Percentiles rank a stretch among this genome's conserved stretches.
Evolutionary conservation across 2,797 vertebrate species (phyloP).

Genomic region (Decapterus maruadsi): DNA sequence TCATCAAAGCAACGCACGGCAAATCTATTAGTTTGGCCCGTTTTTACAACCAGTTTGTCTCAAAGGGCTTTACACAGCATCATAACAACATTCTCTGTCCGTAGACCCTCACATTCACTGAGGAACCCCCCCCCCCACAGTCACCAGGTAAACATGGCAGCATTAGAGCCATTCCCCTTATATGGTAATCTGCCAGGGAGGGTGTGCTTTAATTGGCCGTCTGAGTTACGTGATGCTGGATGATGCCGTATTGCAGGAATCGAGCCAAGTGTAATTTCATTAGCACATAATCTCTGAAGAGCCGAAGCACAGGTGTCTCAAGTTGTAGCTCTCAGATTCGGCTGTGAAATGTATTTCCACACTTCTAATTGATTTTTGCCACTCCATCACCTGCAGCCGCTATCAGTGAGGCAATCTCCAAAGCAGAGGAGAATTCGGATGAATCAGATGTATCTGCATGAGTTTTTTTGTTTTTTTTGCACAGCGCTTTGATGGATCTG

Average conservation of each 20-base stretch:
- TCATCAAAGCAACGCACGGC: too few relatives aligned
- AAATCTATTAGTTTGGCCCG: too few relatives aligned
- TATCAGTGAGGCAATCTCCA: conserved; percentile 47
- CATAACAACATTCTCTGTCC: too few relatives aligned
- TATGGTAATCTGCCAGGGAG: background rate
- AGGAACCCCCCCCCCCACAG: too few relatives aligned
- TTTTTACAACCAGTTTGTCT: too few relatives aligned
- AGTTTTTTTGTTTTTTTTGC: conserved; percentile 1
- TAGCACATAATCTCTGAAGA: background rate
- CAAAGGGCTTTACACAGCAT: too few relatives aligned
- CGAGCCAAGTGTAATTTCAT: background rate
- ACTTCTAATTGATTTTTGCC: conserved; percentile 55
- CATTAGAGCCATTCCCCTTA: too few relatives aligned
- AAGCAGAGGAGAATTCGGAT: conserved; percentile 27
- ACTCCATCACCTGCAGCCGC: conserved; percentile 6
- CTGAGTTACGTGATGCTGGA: background rate
- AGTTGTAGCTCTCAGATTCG: background rate
- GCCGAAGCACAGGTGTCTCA: background rate
- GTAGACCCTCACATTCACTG: too few relatives aligned
- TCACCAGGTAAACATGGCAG: background rate
- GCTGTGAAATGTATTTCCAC: conserved; percentile 17
- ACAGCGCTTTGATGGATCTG: conserved; percentile 1
- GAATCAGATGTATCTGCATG: conserved; percentile 16
- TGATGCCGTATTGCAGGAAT: background rate
- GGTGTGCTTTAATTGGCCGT: background rate